Percentiles rank a stretch among this genome's conserved stretches.
Evolutionary conservation across 2,797 vertebrate genomes (phyloP).

Genomic region (Dryobates pubescens): DNA sequence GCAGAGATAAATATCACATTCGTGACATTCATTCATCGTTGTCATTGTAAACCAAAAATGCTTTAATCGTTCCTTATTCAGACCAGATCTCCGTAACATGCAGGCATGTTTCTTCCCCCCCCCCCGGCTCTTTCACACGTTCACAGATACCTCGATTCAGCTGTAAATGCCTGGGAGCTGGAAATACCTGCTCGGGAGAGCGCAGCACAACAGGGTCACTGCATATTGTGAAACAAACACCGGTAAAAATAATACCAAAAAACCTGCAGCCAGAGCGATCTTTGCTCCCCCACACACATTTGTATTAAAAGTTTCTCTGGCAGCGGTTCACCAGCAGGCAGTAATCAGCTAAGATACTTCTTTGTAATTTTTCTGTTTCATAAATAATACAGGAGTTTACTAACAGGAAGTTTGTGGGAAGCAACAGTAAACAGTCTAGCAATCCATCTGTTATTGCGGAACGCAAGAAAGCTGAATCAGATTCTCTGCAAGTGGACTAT

Average conservation of each 20-base stretch:
- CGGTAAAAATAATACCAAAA: background rate
- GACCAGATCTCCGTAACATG: background rate
- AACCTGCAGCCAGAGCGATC: background rate
- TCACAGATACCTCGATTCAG: background rate
- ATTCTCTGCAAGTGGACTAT: conserved; percentile 61
- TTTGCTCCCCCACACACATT: conserved; percentile 32
- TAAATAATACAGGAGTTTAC: conserved; percentile 85
- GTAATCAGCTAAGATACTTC: conserved; percentile 74
- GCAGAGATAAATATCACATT: background rate
- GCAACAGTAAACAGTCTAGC: conserved; percentile 81
- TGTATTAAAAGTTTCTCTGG: conserved; percentile 65
- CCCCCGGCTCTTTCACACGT: background rate
- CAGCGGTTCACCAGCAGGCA: conserved; percentile 73
- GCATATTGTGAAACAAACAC: background rate
- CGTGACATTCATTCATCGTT: background rate
- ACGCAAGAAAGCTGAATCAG: conserved; percentile 79
- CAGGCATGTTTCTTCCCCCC: too few species aligned
- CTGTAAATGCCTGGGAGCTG: background rate
- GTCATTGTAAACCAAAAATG: background rate
- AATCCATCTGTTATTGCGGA: conserved; percentile 81
- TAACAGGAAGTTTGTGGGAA: conserved; percentile 82
- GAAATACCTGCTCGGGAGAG: background rate
- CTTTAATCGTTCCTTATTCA: background rate
- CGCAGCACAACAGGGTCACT: background rate
- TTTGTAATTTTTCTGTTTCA: conserved; percentile 82